Evolutionary conservation across 2,888 invertebrate species (phyloP).

Genomic region (Trissolcus brochymenae): DNA sequence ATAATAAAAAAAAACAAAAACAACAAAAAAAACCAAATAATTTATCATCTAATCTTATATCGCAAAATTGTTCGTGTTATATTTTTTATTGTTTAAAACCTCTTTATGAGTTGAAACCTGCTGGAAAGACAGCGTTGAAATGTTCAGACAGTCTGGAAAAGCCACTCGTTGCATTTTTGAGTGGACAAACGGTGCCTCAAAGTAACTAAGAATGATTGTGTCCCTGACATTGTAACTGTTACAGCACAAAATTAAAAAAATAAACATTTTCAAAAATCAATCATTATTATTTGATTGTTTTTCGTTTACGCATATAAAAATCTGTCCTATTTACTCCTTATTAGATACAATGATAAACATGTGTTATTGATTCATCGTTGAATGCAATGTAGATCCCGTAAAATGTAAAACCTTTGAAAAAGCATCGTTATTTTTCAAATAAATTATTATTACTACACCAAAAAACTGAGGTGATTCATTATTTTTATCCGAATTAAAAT

Average conservation of each 20-base stretch:
- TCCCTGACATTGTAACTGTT: constrained; percentile 37
- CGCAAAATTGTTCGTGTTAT: constrained; percentile 44
- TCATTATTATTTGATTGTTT: too few relatives aligned
- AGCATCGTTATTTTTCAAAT: constrained; percentile 53
- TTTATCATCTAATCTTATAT: constrained; percentile 36
- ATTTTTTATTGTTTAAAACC: constrained; percentile 48
- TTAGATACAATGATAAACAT: constrained; percentile 36
- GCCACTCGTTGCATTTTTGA: constrained; percentile 5
- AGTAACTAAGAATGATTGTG: constrained; percentile 2
- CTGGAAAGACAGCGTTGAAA: constrained; percentile 12
- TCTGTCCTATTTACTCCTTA: constrained; percentile 38
- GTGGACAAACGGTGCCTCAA: constrained; percentile 14
- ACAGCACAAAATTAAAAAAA: constrained; percentile 38
- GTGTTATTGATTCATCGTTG: constrained; percentile 27
- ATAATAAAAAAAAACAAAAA: neutral
- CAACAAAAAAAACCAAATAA: constrained; percentile 15
- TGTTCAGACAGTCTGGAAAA: constrained; percentile 6
- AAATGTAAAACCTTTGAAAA: constrained; percentile 42
- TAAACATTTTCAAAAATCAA: neutral
- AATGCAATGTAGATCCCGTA: constrained; percentile 47
- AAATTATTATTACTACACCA: constrained; percentile 6
- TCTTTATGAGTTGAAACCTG: constrained; percentile 32
- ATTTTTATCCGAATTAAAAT: constrained; percentile 1
- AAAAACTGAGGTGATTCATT: too few relatives aligned
- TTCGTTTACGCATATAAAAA: too few relatives aligned